These are phyloP conservation scores for Sphecodes monilicornis DNA, from an alignment of 2,888 invertebrate species.

Conservation along the genomic window DNA sequence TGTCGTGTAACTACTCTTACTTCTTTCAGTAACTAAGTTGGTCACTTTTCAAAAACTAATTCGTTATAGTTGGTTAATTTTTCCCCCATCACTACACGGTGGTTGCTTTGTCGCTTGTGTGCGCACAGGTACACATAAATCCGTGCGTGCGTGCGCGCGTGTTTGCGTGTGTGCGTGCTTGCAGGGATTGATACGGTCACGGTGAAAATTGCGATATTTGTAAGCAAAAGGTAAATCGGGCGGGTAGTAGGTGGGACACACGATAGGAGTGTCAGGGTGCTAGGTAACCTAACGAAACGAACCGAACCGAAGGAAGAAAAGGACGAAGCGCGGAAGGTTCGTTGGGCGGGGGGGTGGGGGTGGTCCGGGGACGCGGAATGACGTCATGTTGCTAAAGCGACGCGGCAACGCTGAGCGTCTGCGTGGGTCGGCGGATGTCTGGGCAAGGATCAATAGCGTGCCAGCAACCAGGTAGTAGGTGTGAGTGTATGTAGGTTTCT, in stretches of 20 bases:
- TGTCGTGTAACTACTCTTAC: too few species aligned
- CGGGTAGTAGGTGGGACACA: constrained; percentile 24
- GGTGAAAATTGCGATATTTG: constrained; percentile 36
- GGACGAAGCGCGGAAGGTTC: constrained; percentile 34
- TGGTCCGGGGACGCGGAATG: constrained; percentile 71
- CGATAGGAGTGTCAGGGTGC: constrained; percentile 26
- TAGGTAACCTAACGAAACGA: constrained; percentile 24
- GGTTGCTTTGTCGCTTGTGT: background rate
- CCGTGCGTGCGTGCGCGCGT: background rate
- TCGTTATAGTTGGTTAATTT: background rate
- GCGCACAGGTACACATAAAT: background rate
- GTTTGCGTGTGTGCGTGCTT: background rate
- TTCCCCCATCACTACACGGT: background rate
- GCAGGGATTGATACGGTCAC: constrained; percentile 14
- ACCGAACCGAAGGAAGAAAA: constrained; percentile 41
- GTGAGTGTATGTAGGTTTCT: constrained; percentile 79
- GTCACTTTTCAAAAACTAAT: background rate
- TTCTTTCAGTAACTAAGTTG: background rate
- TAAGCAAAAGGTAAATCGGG: constrained; percentile 14
- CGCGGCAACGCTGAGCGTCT: constrained; percentile 83
- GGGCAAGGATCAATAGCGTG: constrained; percentile 84
- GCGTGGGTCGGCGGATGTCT: constrained; percentile 82
- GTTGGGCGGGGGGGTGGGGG: background rate
- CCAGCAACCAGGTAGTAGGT: constrained; percentile 82
- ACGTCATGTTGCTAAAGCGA: constrained; percentile 85